Percentiles rank a stretch among this genome's conserved stretches.
Evolutionary conservation across 2,888 invertebrate species (phyloP).

Genomic region (Schizaphis graminum): DNA sequence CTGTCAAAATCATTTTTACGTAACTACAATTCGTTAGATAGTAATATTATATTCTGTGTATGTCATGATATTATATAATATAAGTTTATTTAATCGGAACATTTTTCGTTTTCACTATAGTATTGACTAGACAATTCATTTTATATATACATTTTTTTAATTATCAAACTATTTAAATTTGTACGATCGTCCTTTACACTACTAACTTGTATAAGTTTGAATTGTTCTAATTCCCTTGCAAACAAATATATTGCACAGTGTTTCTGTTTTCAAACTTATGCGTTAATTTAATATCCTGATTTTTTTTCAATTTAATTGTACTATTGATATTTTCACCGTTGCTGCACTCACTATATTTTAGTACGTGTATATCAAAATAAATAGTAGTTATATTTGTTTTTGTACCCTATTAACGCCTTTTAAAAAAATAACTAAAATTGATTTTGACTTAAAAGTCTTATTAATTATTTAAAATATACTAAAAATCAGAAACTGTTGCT

Average conservation of each 20-base stretch:
- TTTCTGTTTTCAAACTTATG: not conserved
- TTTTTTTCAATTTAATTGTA: not conserved
- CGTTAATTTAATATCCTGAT: not conserved
- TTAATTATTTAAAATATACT: too few relatives aligned
- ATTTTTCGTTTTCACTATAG: not conserved
- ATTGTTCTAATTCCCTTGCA: not conserved
- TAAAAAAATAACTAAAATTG: not conserved
- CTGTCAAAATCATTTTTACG: not conserved
- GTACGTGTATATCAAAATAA: not conserved
- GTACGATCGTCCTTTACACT: not conserved
- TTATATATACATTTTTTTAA: not conserved
- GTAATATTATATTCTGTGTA: not conserved
- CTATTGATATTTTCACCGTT: not conserved
- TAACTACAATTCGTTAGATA: not conserved
- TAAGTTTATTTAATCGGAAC: not conserved
- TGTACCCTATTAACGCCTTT: not conserved
- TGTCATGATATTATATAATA: not conserved
- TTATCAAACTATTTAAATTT: not conserved
- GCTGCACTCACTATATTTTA: not conserved
- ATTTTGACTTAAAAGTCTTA: too few relatives aligned
- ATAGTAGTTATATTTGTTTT: not conserved
- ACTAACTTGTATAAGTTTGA: not conserved
- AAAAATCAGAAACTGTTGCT: too few relatives aligned
- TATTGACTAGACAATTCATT: not conserved
- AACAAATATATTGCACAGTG: not conserved